Evolutionary conservation across 2,888 invertebrate species (phyloP), one percentile per base, ranked within the genome.

Genomic region (Drosophila limbata): DNA sequence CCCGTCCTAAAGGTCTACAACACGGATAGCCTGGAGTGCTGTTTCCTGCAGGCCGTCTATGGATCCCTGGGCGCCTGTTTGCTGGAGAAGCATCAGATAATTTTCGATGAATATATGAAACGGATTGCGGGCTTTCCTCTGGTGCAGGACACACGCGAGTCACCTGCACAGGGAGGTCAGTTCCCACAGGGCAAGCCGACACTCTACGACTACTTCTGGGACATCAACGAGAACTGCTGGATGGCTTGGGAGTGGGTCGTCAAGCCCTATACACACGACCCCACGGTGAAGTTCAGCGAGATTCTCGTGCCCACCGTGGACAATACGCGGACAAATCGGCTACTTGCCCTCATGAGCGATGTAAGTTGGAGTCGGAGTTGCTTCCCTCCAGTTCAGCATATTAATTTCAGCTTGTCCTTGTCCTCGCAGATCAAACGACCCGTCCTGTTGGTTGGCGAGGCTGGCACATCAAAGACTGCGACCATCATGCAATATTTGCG

Each of bases 381-480:
- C 6, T 3, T 2, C 1, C 0, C 0, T 1, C 4, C n/a, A 4
- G 13, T 57, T 35, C 1, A 28, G 11, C 13, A 39, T 6, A 33
- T 31, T 35, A 44, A 50, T 51, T 44, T n/a, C 25, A n/a, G 15
- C 9, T 59, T 60, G 8, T 13, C 19, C 15, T 40, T 39, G 28
- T 28, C 28, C 28, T 8, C 28, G 2, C 84, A 95, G 94, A 95
- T 95, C 33, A 95, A 95, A 91, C 94, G 96, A 48, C 98, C 98
- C 0, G 95, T 97, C 0, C 93, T 98, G 4, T 93, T 98, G 3
- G 96, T 98, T 0, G 98, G 98, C 0, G 98, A 98, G 85, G 97
- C 97, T 0, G 98, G 98, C 8, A 97, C 98, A 1, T 97, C 98
- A 0, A 98, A 98, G 93, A 97, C 98, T 0, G 97, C 98, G 0